phyloP scores from a whole-genome alignment of 2,888 invertebrate genomes.

The Synanthedon formicaeformis region DNA sequence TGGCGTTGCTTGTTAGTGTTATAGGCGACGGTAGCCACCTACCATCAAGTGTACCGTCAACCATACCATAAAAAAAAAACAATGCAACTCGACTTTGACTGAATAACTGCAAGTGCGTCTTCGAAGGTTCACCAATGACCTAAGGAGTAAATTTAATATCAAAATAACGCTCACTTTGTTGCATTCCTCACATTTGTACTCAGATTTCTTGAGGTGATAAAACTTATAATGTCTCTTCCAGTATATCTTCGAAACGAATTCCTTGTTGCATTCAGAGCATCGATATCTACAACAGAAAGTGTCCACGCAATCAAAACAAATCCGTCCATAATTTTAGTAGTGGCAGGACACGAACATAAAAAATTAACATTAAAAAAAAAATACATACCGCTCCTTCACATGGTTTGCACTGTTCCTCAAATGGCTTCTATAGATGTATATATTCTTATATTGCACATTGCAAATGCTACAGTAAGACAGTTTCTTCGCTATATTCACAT shows the following conservation, averaged over 20 bases:
- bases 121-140: too few species aligned
- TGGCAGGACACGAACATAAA: too few species aligned
- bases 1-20: too few species aligned
- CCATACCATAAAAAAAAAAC: too few species aligned
- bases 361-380: too few species aligned
- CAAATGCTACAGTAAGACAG: constrained; percentile 31
- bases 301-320: too few species aligned
- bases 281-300: constrained; percentile 21
- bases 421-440: constrained; percentile 37
- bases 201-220: constrained; percentile 30
- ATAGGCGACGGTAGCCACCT: too few species aligned
- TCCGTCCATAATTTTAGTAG: too few species aligned
- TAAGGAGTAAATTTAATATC: too few species aligned
- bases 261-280: constrained; percentile 32
- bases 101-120: too few species aligned
- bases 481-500: constrained; percentile 14
- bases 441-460: constrained; percentile 33
- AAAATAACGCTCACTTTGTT: constrained; percentile 22
- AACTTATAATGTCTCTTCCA: constrained; percentile 30
- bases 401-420: constrained; percentile 31
- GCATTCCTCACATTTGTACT: constrained; percentile 28
- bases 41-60: too few species aligned
- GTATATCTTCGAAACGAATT: constrained; percentile 33
- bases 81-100: too few species aligned
- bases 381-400: constrained; percentile 24